These are phyloP conservation scores for Tragulus kanchil DNA, from an alignment of 2,113 vertebrate genomes.

Conservation along the genomic window DNA sequence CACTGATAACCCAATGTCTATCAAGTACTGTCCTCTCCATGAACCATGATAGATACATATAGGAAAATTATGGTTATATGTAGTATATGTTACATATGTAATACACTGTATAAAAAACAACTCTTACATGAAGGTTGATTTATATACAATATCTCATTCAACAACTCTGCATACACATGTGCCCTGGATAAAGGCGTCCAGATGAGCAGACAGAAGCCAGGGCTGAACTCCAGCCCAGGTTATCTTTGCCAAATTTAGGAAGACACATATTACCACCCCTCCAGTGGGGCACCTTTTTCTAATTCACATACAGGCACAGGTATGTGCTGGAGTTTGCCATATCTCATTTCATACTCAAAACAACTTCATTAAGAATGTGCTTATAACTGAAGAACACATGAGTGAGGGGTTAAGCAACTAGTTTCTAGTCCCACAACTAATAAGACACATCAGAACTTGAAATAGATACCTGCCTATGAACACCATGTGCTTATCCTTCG, in stretches of 20 bases:
- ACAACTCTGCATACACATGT: background rate
- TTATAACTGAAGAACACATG: background rate
- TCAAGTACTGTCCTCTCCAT: background rate
- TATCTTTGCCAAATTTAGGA: background rate
- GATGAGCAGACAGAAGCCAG: background rate
- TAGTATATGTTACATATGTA: background rate
- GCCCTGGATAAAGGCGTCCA: background rate
- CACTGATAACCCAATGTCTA: constrained; percentile 18
- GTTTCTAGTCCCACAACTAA: background rate
- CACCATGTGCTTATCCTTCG: background rate
- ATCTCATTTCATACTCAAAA: constrained; percentile 15
- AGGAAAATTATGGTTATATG: background rate
- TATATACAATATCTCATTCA: background rate
- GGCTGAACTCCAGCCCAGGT: background rate
- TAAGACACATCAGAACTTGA: constrained; percentile 12
- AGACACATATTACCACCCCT: background rate
- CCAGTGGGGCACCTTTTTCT: background rate
- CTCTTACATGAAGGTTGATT: background rate
- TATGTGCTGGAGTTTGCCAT: background rate
- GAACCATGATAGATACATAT: background rate
- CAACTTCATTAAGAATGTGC: background rate
- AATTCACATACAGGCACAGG: background rate
- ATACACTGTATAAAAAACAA: background rate
- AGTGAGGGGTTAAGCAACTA: background rate
- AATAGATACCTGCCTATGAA: constrained; percentile 8